Conservation (phyloP, 2,888 invertebrate species). For the Platycnemis pennipes region DNA sequence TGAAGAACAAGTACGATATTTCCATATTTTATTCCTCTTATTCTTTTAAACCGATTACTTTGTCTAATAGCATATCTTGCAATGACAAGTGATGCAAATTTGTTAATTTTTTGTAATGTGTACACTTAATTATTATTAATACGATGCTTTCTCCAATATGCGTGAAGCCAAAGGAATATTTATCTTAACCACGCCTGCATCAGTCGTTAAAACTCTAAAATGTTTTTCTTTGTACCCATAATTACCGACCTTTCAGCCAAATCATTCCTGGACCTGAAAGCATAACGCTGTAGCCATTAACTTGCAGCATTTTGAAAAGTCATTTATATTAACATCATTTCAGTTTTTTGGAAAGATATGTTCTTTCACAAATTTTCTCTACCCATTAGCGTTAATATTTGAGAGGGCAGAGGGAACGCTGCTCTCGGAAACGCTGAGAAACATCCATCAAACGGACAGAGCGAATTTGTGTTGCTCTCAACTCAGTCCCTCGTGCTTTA, state of each 20-base stretch:
- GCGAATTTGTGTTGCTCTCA: neutral
- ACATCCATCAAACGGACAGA: neutral
- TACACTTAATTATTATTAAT: too few species aligned
- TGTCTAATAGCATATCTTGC: too few species aligned
- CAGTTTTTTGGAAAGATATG: neutral
- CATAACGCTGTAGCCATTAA: neutral
- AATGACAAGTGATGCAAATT: too few species aligned
- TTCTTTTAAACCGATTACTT: too few species aligned
- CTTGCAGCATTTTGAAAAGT: neutral
- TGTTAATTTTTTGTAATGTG: too few species aligned
- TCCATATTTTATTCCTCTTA: too few species aligned
- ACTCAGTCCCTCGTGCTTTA: neutral
- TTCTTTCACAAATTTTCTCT: neutral
- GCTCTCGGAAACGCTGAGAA: neutral
- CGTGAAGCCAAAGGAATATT: neutral
- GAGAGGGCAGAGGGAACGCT: neutral
- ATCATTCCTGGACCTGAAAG: neutral
- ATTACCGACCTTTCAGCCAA: neutral
- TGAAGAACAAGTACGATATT: too few species aligned
- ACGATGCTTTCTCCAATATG: too few species aligned
- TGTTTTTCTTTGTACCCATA: neutral
- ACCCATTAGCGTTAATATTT: slow-evolving; percentile 3
- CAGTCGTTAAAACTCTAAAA: neutral
- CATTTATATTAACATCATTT: neutral
- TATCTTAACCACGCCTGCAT: neutral